Evolutionary conservation across 2,888 invertebrate genomes (phyloP), one percentile per base, ranked within the genome.

Genomic region (Tortricodes alternella): DNA sequence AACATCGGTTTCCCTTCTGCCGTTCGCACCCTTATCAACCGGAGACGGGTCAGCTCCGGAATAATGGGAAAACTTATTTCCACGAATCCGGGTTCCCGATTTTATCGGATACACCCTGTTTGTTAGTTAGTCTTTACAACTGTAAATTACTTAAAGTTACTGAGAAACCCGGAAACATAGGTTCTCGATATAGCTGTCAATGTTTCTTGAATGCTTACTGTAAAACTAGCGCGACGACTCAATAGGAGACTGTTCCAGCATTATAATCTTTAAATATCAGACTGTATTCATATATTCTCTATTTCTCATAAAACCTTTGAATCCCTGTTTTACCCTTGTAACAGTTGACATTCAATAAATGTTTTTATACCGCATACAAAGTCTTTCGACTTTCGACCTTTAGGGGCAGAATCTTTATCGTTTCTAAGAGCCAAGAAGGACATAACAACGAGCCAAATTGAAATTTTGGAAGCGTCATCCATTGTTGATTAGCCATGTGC

Each of bases 21-120:
- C 78, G 67, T 76, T 76, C 74, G 70, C 78, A 83, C 86, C 84
- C 87, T 85, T 86, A 84, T 86, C 85, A 85, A 78, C 38, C 32
- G 69, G 74, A 72, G 79, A 78, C 75, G 78, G 80, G 80, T 80
- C 81, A 79, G 78, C 72, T 68, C 65, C 72, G 73, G 76, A 83
- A 76, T 83, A 78, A 85, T 85, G 78, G 79, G 78, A 70, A 82
- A 85, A 86, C 79, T 84, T 85, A 77, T 83, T 80, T 76, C 50
- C 49, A 56, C 55, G 41, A 55, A 35, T 43, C 49, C 49, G 18
- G 73, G 68, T 68, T 64, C 66, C 59, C 68, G 73, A 72, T 71
- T 68, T 70, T 73, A 74, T 74, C 72, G 62, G 64, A 66, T 65
- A 64, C 59, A 62, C 64, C 64, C 65, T 74, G 70, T 74, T 71